A percentile compares a stretch with the other conserved stretches of the same genome.
These are phyloP conservation scores for Ennomos erosarius DNA, from an alignment of 2,888 invertebrate genomes.

Conservation along the genomic window DNA sequence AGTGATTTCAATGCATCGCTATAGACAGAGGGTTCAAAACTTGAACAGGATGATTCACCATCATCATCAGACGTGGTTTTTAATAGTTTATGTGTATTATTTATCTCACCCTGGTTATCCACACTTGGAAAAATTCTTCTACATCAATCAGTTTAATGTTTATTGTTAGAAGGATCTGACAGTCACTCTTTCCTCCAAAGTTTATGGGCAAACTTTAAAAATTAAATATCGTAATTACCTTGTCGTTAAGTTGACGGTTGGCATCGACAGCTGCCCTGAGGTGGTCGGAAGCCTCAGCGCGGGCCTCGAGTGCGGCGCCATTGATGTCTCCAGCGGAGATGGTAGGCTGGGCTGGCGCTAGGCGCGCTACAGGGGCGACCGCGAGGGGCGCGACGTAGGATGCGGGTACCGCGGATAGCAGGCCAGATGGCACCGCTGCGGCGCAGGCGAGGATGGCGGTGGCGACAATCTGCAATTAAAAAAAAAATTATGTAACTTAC, in stretches of 20 bases:
- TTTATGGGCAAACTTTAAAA: too few species aligned
- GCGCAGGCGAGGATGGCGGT: conserved; percentile 75
- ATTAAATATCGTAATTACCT: conserved; percentile 50
- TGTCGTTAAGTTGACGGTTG: conserved; percentile 72
- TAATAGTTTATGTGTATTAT: too few species aligned
- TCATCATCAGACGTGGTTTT: too few species aligned
- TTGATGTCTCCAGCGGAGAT: conserved; percentile 77
- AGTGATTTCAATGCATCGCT: too few species aligned
- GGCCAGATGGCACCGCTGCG: conserved; percentile 68
- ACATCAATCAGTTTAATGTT: too few species aligned
- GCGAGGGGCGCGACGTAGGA: conserved; percentile 49
- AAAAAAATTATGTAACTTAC: too few species aligned
- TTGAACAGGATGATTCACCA: too few species aligned
- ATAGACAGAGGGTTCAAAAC: too few species aligned
- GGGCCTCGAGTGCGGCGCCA: conserved; percentile 76
- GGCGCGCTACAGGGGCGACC: conserved; percentile 48
- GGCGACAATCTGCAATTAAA: conserved; percentile 43
- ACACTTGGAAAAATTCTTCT: too few species aligned
- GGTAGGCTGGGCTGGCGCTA: conserved; percentile 63
- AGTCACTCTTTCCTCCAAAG: too few species aligned
- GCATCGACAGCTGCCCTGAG: conserved; percentile 73
- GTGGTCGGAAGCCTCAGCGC: conserved; percentile 73
- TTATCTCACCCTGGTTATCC: too few species aligned
- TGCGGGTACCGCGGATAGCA: conserved; percentile 59
- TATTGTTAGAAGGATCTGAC: too few species aligned